A percentile compares a stretch with the other conserved stretches of the same genome.
Evolutionary conservation across 1,140 invertebrate genomes (phyloP).

Genomic region (Drosophila albomicans): DNA sequence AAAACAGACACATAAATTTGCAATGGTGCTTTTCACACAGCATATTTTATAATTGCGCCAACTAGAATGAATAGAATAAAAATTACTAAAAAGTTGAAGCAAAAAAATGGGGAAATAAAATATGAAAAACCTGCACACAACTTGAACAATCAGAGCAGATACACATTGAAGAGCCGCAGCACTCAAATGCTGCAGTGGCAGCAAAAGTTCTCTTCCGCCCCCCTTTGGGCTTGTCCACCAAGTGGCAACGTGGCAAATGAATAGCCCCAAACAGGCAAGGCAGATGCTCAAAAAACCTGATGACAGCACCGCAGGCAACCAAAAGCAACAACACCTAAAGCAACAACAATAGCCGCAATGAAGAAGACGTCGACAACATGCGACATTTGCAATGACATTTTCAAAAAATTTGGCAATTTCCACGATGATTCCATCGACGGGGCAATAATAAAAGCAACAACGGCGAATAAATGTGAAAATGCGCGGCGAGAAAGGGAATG

Average conservation of each 20-base stretch:
- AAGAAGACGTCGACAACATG: slow-evolving; percentile 20
- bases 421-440: slow-evolving; percentile 43
- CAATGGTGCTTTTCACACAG: slow-evolving; percentile 61
- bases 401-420: slow-evolving; percentile 60
- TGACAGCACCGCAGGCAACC: slow-evolving; percentile 51
- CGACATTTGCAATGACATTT: slow-evolving; percentile 78
- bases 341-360: background rate
- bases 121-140: slow-evolving; percentile 27
- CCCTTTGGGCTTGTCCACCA: no score
- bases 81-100: slow-evolving; percentile 49
- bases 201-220: background rate
- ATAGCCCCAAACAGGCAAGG: slow-evolving; percentile 25
- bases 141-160: slow-evolving; percentile 72
- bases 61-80: slow-evolving; percentile 58
- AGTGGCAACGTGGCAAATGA: slow-evolving; percentile 29
- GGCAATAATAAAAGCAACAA: slow-evolving; percentile 20
- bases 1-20: slow-evolving; percentile 53
- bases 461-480: background rate
- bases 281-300: slow-evolving; percentile 53
- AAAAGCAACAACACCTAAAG: background rate
- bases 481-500: background rate
- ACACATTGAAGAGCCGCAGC: slow-evolving; percentile 29
- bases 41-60: slow-evolving; percentile 64
- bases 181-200: background rate
- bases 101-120: slow-evolving; percentile 12